These are phyloP conservation scores for Icerya purchasi DNA, from an alignment of 2,888 invertebrate species.

Conservation along the genomic window DNA sequence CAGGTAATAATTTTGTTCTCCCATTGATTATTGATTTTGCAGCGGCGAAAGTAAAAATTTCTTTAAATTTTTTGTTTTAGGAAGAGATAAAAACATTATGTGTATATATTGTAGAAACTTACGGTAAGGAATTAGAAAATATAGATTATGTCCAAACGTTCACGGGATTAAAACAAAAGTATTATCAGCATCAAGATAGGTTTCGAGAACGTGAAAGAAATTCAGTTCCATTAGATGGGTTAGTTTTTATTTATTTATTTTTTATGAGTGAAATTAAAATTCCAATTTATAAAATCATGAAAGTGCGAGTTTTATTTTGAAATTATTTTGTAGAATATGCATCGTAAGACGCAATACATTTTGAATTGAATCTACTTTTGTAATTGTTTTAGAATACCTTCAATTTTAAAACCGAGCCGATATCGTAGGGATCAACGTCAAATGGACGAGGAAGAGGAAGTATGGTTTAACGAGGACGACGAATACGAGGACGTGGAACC, in stretches of 20 bases:
- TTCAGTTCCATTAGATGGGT: slow-evolving; percentile 33
- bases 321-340: no score
- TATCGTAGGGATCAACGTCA: slow-evolving; percentile 81
- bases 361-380: slow-evolving; percentile 3
- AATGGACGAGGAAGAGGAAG: slow-evolving; percentile 91
- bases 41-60: no score
- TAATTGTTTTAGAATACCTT: slow-evolving; percentile 41
- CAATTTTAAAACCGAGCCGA: slow-evolving; percentile 55
- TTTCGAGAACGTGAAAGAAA: slow-evolving; percentile 44
- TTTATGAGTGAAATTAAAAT: no score
- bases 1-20: no score
- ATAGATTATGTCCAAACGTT: slow-evolving; percentile 98
- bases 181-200: slow-evolving; percentile 81
- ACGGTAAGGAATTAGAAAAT: slow-evolving; percentile 78
- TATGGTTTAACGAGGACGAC: slow-evolving; percentile 97
- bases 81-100: slow-evolving; percentile 78
- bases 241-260: no score
- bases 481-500: slow-evolving; percentile 63
- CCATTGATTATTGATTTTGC: no score
- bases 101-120: slow-evolving; percentile 88
- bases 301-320: background rate
- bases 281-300: no score
- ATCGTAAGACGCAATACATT: no score
- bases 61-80: slow-evolving; percentile 22
- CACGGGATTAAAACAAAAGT: slow-evolving; percentile 67